These are phyloP conservation scores for Characodon lateralis DNA, from an alignment of 2,797 vertebrate genomes.

Conservation along the genomic window DNA sequence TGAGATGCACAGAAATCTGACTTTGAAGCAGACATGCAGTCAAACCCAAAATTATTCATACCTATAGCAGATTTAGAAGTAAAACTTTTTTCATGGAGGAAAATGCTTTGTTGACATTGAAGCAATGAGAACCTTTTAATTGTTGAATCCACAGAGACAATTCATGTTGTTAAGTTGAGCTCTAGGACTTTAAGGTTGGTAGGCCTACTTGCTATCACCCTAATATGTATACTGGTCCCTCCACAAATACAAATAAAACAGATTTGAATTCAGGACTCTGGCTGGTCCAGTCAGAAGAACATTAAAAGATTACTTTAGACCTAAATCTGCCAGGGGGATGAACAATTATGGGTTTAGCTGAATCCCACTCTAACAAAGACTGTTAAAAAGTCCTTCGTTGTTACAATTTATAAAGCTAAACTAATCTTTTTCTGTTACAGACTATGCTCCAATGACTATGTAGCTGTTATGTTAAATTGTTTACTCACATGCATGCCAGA, in stretches of 20 bases:
- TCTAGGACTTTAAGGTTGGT: neutral
- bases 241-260: neutral
- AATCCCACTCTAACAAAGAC: too few relatives aligned
- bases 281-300: neutral
- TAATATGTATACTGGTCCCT: neutral
- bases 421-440: neutral
- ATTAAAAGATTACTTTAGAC: neutral
- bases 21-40: too few relatives aligned
- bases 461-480: neutral
- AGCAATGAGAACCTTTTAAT: neutral
- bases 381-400: neutral
- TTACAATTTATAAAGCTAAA: neutral
- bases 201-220: neutral
- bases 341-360: neutral
- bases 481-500: neutral
- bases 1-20: too few relatives aligned
- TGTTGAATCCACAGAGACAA: neutral
- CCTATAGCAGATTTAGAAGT: too few relatives aligned
- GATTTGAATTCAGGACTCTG: neutral
- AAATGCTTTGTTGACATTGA: neutral
- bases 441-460: neutral
- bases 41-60: too few relatives aligned
- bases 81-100: too few relatives aligned
- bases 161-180: neutral
- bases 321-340: neutral